Conservation (phyloP, 2,888 invertebrate species). For the Caenorhabditis parvicauda region DNA sequence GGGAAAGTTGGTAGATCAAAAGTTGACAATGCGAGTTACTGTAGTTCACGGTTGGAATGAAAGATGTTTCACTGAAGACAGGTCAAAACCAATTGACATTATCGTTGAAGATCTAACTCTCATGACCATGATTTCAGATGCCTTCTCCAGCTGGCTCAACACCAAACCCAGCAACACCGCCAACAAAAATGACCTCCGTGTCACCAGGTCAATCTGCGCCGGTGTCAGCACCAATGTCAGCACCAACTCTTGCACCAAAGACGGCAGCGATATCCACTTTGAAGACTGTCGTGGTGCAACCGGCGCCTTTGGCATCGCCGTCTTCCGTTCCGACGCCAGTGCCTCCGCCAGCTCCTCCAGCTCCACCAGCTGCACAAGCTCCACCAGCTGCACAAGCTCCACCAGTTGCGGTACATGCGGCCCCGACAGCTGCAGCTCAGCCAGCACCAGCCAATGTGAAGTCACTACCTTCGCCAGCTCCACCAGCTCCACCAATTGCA, state of each 20-base stretch:
- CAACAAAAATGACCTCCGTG: slow-evolving; percentile 5
- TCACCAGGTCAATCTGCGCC: slow-evolving; percentile 26
- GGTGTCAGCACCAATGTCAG: slow-evolving; percentile 18
- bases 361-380: neutral
- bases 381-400: neutral
- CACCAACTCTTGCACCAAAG: slow-evolving; percentile 18
- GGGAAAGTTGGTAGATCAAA: too few species aligned
- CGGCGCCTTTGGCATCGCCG: neutral
- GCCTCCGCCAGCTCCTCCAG: neutral
- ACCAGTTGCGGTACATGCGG: neutral
- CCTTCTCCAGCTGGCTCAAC: too few species aligned
- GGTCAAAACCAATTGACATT: too few species aligned
- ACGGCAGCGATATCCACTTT: slow-evolving; percentile 2
- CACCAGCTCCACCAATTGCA: neutral
- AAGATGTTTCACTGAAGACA: too few species aligned
- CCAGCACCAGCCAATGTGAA: neutral
- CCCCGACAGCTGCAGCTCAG: neutral
- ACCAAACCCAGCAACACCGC: too few species aligned
- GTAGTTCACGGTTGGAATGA: too few species aligned
- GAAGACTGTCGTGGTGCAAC: neutral
- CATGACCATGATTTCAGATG: too few species aligned
- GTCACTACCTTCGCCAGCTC: neutral
- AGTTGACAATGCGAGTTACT: too few species aligned
- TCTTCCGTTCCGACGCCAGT: neutral
- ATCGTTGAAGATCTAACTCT: too few species aligned